Conservation (phyloP, 1,140 invertebrate species). For the Bombus affinis region DNA sequence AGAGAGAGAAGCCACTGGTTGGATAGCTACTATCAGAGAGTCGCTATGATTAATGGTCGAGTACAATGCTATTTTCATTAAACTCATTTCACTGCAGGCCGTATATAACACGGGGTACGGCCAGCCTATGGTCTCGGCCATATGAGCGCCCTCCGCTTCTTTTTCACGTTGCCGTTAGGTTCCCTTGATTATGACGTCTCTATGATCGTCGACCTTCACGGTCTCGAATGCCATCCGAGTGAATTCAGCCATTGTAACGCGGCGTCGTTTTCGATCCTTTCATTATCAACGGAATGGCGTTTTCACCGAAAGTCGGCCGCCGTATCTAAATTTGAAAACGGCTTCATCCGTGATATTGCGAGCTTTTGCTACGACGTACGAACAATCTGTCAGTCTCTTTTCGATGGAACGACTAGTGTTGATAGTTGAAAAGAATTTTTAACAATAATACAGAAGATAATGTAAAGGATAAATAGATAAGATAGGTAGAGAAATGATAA, state of each 20-base stretch:
- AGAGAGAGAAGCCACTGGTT: slow-evolving; percentile 66
- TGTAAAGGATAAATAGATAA: no score
- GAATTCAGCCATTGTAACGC: slow-evolving; percentile 64
- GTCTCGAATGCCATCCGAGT: slow-evolving; percentile 53
- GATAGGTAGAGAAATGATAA: no score
- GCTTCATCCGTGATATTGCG: neutral
- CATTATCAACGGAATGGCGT: neutral
- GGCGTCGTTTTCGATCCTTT: slow-evolving; percentile 38
- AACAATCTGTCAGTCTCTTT: no score
- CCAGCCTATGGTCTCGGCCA: slow-evolving; percentile 64
- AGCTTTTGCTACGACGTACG: no score
- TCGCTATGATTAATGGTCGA: slow-evolving; percentile 81
- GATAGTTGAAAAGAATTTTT: no score
- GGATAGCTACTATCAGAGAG: slow-evolving; percentile 79
- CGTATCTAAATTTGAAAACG: slow-evolving; percentile 9
- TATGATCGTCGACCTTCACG: slow-evolving; percentile 71
- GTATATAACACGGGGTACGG: slow-evolving; percentile 66
- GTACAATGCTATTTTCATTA: slow-evolving; percentile 83
- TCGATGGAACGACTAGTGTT: no score
- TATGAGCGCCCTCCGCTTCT: slow-evolving; percentile 69
- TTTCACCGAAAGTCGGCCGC: neutral
- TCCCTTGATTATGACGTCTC: slow-evolving; percentile 80
- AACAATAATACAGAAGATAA: no score
- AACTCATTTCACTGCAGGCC: slow-evolving; percentile 80
- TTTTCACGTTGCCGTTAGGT: slow-evolving; percentile 65